Conservation (phyloP, 2,113 vertebrate species). For the Ctenomys sociabilis region DNA sequence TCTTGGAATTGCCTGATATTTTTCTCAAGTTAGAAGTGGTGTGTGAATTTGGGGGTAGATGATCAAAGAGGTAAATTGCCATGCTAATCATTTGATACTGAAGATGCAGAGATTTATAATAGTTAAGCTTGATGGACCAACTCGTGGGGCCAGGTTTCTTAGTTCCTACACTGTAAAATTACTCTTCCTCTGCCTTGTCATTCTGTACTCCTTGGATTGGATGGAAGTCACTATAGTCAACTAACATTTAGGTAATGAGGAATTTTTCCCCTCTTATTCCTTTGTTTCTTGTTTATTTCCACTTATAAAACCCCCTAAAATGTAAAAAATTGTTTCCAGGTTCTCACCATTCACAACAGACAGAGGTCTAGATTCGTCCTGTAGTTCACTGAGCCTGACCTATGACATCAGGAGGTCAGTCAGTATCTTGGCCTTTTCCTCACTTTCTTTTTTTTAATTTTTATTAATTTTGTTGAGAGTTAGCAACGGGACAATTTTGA, state of each 20-base stretch:
- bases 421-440: neutral
- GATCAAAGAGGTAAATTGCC: neutral
- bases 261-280: neutral
- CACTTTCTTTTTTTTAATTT: no score
- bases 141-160: neutral
- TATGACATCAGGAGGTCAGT: neutral
- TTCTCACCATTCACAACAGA: neutral
- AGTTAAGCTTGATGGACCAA: neutral
- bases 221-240: neutral
- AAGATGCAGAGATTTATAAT: neutral
- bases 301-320: neutral
- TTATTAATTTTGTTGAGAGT: no score
- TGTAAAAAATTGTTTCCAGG: neutral
- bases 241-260: neutral
- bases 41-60: neutral
- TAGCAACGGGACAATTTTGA: no score
- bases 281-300: neutral
- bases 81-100: neutral
- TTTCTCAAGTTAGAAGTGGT: neutral
- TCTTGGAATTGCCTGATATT: neutral
- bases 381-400: neutral
- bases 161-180: neutral
- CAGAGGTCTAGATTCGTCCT: neutral
- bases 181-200: neutral
- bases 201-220: neutral